Evolutionary conservation across 2,113 vertebrate genomes (phyloP), one percentile per base, ranked within the genome.

Genomic region (Nibea coibor): DNA sequence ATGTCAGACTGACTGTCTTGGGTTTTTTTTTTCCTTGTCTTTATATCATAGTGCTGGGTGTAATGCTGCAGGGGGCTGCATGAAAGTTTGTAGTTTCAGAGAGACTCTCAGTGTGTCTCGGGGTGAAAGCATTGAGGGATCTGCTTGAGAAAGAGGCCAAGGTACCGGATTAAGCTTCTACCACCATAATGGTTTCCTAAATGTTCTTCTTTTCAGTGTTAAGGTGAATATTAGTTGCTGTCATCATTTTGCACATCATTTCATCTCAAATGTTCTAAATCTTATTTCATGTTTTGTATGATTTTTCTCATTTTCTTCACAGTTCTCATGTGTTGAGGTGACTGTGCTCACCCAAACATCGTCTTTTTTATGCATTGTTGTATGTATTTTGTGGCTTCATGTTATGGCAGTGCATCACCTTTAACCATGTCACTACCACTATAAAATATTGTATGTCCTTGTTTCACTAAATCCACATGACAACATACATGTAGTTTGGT

Each of bases 141-240:
- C 78, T 68, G 75, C 61, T 48, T 87, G 70, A 87, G 73, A 71
- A 84, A 78, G 78, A 81, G 84, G 88, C 89, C 84, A 80, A 91
- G 83, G 82, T 81, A 82, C 48, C 4, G 50, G 59, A 80, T 17
- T 83, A 65, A 88, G 65, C 79, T 85, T 83, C 22, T n/a, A 12
- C 61, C 56, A 1, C 53, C 62, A 78, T 47, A 57, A 83, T 54
- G 39, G 31, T 71, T 64, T 26, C 54, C 26, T 61, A 35, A 19
- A 65, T 51, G 24, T 24, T 54, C 11, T 58, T 75, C 3, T 64
- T 70, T 65, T 39, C 7, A 9, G 5, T 79, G n/a, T 71, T 64
- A 7, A 50, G 20, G 69, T 65, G 5, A 75, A 45, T 28, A 64
- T 68, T 4, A 62, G 42, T 22, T 84, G 54, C 50, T 68, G 43